Percentiles rank a stretch among this genome's conserved stretches.
These are phyloP conservation scores for Protodeltote pygarga DNA, from an alignment of 2,888 invertebrate genomes.

Conservation along the genomic window DNA sequence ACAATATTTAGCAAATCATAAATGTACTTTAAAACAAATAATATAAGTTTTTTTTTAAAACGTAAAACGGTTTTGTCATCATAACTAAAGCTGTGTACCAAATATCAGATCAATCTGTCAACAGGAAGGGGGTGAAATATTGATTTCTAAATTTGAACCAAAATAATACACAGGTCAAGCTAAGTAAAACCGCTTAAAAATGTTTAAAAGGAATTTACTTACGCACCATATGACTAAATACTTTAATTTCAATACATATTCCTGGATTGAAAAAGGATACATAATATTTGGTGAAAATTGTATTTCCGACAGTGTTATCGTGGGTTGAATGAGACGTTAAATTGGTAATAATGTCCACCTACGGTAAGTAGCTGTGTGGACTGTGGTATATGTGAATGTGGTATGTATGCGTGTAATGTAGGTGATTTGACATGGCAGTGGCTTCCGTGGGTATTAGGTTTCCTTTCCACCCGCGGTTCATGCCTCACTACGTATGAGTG, in stretches of 20 bases:
- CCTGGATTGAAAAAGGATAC: slow-evolving; percentile 12
- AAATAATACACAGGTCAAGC: too few species aligned
- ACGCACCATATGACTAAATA: too few species aligned
- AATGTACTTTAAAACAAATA: too few species aligned
- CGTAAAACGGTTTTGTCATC: too few species aligned
- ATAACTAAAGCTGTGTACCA: too few species aligned
- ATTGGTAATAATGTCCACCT: slow-evolving; percentile 26
- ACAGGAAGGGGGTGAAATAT: too few species aligned
- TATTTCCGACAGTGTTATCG: slow-evolving; percentile 29
- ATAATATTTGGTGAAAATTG: slow-evolving; percentile 25
- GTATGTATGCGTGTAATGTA: slow-evolving; percentile 13
- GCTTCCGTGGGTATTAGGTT: slow-evolving; percentile 76
- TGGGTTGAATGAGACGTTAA: slow-evolving; percentile 42
- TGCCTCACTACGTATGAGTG: slow-evolving; percentile 53
- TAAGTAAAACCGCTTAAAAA: too few species aligned
- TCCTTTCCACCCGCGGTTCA: slow-evolving; percentile 61
- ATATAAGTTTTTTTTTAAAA: too few species aligned
- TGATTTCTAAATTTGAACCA: too few species aligned
- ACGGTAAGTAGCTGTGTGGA: slow-evolving; percentile 4
- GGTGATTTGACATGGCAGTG: slow-evolving; percentile 55
- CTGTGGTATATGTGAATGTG: slow-evolving; percentile 7
- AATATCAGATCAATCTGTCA: too few species aligned
- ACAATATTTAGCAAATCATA: slow-evolving; percentile 6
- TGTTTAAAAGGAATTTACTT: too few species aligned
- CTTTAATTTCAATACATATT: too few species aligned